Percentiles rank a stretch among this genome's conserved stretches.
Conservation (phyloP, 92 coral and sea anemone species). For the Epizoanthus rinbou region DNA sequence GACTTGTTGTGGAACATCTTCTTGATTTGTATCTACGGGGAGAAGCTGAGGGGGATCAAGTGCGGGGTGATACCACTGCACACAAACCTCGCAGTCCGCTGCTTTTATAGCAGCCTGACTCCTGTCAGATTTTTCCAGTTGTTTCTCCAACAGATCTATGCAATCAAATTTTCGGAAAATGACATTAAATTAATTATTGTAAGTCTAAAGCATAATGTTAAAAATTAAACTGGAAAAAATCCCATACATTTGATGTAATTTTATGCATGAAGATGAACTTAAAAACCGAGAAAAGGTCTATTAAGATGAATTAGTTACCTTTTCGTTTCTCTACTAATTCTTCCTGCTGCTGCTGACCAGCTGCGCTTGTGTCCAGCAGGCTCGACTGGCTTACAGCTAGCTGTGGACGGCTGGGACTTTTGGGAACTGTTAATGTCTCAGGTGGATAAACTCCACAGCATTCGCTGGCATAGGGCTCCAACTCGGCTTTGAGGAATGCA, state of each 20-base stretch:
- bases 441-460: conserved; percentile 88
- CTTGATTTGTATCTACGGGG: conserved; percentile 8
- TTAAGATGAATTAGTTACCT: not conserved
- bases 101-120: conserved; percentile 49
- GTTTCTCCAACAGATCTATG: conserved; percentile 37
- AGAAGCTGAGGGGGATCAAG: conserved; percentile 38
- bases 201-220: too few species aligned
- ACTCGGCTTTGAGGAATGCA: conserved; percentile 72
- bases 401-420: conserved; percentile 40
- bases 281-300: too few species aligned
- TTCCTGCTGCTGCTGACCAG: conserved; percentile 17
- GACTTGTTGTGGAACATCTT: conserved; percentile 10
- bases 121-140: conserved; percentile 1
- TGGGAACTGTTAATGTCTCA: conserved; percentile 52
- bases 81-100: conserved; percentile 79
- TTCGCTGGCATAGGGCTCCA: conserved; percentile 73
- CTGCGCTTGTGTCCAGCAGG: conserved; percentile 25
- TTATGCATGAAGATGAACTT: too few species aligned
- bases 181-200: too few species aligned
- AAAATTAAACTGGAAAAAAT: too few species aligned
- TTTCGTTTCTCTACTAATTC: conserved; percentile 21
- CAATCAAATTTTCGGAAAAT: not conserved
- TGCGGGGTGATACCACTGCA: conserved; percentile 76
- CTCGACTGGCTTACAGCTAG: conserved; percentile 48
- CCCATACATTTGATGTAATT: too few species aligned